Evolutionary conservation across 2,797 vertebrate genomes (phyloP), one percentile per base, ranked within the genome.

Genomic region (Oceanodroma leucorhoa): DNA sequence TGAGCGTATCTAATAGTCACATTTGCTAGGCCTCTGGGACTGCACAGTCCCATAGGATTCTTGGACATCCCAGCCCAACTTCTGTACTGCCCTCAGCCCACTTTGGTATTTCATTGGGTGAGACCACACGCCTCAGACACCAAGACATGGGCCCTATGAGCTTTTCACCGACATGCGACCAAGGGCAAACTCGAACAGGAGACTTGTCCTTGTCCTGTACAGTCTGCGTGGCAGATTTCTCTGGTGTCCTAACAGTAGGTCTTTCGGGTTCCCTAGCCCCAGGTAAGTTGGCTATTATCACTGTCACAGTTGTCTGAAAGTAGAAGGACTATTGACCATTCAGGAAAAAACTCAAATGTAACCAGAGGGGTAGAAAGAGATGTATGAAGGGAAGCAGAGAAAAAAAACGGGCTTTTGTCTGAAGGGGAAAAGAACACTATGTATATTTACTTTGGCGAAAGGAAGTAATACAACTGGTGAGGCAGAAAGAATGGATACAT

Each of bases 151-250:
- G 7, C 5, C n/a, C 17, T 69, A 7, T 30, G 38, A 86, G 40
- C 3, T 80, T 76, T 58, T 40, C 16, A 65, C 3, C 14, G 4
- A 1, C 3, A 0, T 7, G 7, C 16, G 17, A 26, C 9, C 6
- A 61, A 64, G 18, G 8, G 4, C 5, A 78, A 40, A 36, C 15
- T 80, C 0, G 0, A 73, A 71, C 6, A 32, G 14, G 10, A 85
- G 3, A 45, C 5, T 87, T 7, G 53, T 50, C 19, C 5, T 87
- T 7, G 53, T 50, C 19, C 10, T 72, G 19, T 38, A 65, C 15
- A 19, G 14, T 54, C 11, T 9, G 46, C 10, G 19, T 53, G 38
- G 10, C 9, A 83, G 23, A 60, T 70, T 57, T 50, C 23, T 61
- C 34, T 66, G 1, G 11, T 80, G 32, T 54, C 43, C 20, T 36